These are phyloP conservation scores for Thunnus maccoyii DNA, from an alignment of 2,113 vertebrate species.

Conservation along the genomic window DNA sequence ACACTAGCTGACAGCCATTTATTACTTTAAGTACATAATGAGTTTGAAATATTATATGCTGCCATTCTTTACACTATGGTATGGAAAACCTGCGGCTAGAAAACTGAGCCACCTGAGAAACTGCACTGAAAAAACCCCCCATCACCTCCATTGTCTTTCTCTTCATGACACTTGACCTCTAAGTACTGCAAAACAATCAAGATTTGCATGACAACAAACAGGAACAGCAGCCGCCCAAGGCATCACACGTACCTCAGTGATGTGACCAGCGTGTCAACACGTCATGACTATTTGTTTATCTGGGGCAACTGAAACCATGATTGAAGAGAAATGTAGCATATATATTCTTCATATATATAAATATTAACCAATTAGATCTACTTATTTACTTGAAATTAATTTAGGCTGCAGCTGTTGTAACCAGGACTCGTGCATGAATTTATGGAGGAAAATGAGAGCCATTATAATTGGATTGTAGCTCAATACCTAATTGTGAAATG, in stretches of 20 bases:
- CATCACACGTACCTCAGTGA: neutral
- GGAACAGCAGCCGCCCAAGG: neutral
- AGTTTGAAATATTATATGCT: neutral
- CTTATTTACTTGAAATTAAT: neutral
- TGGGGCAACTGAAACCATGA: neutral
- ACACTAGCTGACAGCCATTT: neutral
- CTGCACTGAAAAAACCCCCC: neutral
- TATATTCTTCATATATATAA: no score
- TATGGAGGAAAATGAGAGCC: no score
- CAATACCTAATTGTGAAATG: no score
- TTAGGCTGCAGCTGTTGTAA: no score
- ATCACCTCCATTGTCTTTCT: neutral
- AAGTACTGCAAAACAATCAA: neutral
- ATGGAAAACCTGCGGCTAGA: neutral
- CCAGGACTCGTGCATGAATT: no score
- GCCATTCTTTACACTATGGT: no score
- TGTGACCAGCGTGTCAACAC: slow-evolving; percentile 3
- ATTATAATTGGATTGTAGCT: no score
- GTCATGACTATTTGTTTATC: neutral
- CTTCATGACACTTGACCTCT: neutral
- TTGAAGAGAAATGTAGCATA: neutral
- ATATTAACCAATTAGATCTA: neutral
- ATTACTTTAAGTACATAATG: no score
- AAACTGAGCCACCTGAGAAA: neutral
- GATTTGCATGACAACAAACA: neutral